These are phyloP conservation scores for Pseudolaguvia tuberculata DNA, from an alignment of 2,113 vertebrate genomes.

Conservation along the genomic window DNA sequence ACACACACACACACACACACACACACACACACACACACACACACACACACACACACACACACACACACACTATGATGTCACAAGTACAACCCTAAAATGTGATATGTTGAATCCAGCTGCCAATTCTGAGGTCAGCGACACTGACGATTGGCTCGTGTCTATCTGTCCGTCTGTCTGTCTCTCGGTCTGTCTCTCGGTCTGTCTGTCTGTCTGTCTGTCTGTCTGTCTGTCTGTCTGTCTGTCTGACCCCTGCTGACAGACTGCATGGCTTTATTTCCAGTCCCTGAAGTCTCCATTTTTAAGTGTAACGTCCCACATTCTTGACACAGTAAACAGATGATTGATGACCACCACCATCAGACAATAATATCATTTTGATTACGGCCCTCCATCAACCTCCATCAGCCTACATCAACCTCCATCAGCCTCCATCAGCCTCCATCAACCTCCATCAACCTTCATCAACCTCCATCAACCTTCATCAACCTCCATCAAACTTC, in stretches of 20 bases:
- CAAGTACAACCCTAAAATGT: not conserved
- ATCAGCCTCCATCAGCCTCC: too few relatives aligned
- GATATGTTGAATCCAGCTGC: not conserved
- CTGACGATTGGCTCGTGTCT: not conserved
- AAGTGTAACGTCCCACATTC: not conserved
- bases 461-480: too few relatives aligned
- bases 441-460: too few relatives aligned
- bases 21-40: constrained; percentile 23
- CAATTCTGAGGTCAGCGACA: constrained; percentile 7
- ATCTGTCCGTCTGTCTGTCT: too few relatives aligned
- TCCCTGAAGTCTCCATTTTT: not conserved
- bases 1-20: constrained; percentile 76
- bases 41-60: constrained; percentile 14
- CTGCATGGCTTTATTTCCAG: not conserved
- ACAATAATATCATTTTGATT: not conserved
- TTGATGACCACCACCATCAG: too few relatives aligned
- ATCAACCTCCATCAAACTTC: too few relatives aligned
- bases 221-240: not conserved
- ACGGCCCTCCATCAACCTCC: not conserved
- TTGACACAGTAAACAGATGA: too few relatives aligned
- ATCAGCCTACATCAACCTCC: too few relatives aligned
- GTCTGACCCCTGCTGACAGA: not conserved
- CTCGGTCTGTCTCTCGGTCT: not conserved
- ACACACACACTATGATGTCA: constrained; percentile 7
- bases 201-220: too few relatives aligned